Conservation (phyloP, 2,797 vertebrate species). For the Hephaestus fuliginosus region DNA sequence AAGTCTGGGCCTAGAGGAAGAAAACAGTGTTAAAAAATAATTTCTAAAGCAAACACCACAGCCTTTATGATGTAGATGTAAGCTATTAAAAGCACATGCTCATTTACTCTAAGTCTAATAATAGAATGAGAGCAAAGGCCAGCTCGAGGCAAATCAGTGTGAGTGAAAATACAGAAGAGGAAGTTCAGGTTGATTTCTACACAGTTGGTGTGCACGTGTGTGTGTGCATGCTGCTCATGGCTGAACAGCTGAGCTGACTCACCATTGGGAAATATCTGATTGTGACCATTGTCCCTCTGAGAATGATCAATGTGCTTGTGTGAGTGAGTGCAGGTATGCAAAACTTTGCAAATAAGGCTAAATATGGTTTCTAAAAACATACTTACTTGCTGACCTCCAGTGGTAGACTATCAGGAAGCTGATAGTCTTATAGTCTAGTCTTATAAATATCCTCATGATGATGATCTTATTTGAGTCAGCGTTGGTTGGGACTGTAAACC, state of each 20-base stretch:
- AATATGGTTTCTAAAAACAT: background rate
- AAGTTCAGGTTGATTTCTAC: background rate
- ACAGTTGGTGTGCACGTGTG: background rate
- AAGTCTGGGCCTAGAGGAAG: background rate
- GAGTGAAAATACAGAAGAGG: background rate
- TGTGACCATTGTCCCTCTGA: constrained; percentile 40
- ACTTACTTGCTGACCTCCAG: background rate
- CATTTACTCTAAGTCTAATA: background rate
- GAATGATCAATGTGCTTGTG: background rate
- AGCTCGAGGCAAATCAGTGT: background rate
- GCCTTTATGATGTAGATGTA: background rate
- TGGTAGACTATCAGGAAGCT: too few species aligned
- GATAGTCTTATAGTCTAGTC: too few species aligned
- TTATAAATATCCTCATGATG: too few species aligned
- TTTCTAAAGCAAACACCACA: background rate
- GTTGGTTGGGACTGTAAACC: too few species aligned
- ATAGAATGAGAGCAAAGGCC: background rate
- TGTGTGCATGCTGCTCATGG: constrained; percentile 6
- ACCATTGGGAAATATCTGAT: constrained; percentile 55
- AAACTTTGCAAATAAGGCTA: background rate
- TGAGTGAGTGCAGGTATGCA: constrained; percentile 24
- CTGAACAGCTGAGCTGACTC: constrained; percentile 31
- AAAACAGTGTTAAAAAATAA: background rate
- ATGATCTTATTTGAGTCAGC: too few species aligned
- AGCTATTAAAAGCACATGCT: constrained; percentile 9